A percentile compares a stretch with the other conserved stretches of the same genome.
phyloP scores from a whole-genome alignment of 2,888 invertebrate genomes.

The Elgonia sp. region DNA sequence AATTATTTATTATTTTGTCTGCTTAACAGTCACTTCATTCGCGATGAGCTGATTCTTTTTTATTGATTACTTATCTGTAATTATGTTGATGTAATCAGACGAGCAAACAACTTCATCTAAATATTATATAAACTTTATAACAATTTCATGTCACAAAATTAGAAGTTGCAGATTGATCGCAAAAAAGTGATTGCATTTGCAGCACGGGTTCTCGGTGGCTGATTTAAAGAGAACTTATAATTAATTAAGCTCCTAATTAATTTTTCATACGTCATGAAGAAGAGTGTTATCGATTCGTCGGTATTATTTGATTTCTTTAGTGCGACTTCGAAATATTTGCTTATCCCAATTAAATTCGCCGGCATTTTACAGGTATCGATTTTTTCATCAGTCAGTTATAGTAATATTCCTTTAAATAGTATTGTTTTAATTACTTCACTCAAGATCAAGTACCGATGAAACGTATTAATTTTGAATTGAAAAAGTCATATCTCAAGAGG shows the following conservation, averaged over 20 bases:
- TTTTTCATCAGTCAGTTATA: constrained; percentile 3
- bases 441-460: background rate
- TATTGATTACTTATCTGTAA: too few species aligned
- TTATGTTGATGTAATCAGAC: too few species aligned
- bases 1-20: too few species aligned
- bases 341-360: constrained; percentile 30
- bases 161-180: background rate
- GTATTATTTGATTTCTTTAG: constrained; percentile 35
- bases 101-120: background rate
- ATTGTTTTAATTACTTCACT: constrained; percentile 14
- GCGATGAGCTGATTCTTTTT: too few species aligned
- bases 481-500: background rate
- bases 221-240: background rate
- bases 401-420: background rate
- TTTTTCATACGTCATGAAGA: constrained; percentile 23
- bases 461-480: background rate
- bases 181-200: background rate
- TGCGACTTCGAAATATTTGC: constrained; percentile 28
- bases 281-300: constrained; percentile 33
- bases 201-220: background rate
- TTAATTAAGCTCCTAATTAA: constrained; percentile 46
- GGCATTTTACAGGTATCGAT: constrained; percentile 1
- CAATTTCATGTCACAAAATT: background rate
- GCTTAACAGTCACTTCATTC: too few species aligned
- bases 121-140: background rate